A percentile compares a stretch with the other conserved stretches of the same genome.
Evolutionary conservation across 1,140 invertebrate genomes (phyloP).

Genomic region (Dryas iulia): DNA sequence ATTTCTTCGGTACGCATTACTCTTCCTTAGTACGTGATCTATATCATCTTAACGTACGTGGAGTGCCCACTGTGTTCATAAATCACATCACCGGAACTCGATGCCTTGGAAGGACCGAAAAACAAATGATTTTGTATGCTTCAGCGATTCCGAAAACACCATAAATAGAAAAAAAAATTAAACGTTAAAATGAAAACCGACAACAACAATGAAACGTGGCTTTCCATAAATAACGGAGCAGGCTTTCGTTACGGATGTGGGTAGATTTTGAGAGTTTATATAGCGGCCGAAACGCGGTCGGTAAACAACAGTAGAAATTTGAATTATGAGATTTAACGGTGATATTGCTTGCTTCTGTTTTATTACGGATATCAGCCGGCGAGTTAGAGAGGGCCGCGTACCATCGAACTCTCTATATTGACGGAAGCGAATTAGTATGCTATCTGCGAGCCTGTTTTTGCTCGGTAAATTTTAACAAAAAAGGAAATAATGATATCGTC

Average conservation of each 20-base stretch:
- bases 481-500: conserved; percentile 76
- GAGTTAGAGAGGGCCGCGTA: conserved; percentile 45
- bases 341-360: conserved; percentile 61
- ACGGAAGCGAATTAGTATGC: conserved; percentile 66
- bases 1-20: conserved; percentile 56
- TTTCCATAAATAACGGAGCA: conserved; percentile 77
- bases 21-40: conserved; percentile 46
- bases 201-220: conserved; percentile 76
- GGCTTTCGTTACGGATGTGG: conserved; percentile 75
- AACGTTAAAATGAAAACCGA: conserved; percentile 75
- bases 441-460: conserved; percentile 61
- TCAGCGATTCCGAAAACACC: conserved; percentile 61
- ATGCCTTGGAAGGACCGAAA: conserved; percentile 50
- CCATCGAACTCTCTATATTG: conserved; percentile 64
- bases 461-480: conserved; percentile 72
- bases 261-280: conserved; percentile 77
- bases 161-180: conserved; percentile 73
- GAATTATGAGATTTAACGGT: conserved; percentile 74
- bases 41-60: conserved; percentile 45
- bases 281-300: conserved; percentile 57
- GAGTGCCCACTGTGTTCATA: conserved; percentile 50
- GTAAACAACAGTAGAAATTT: conserved; percentile 70
- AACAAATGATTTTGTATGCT: conserved; percentile 64
- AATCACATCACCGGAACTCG: conserved; percentile 60
- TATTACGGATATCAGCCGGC: conserved; percentile 59